Conservation (phyloP, 2,113 vertebrate genomes). For the Pionites leucogaster region DNA sequence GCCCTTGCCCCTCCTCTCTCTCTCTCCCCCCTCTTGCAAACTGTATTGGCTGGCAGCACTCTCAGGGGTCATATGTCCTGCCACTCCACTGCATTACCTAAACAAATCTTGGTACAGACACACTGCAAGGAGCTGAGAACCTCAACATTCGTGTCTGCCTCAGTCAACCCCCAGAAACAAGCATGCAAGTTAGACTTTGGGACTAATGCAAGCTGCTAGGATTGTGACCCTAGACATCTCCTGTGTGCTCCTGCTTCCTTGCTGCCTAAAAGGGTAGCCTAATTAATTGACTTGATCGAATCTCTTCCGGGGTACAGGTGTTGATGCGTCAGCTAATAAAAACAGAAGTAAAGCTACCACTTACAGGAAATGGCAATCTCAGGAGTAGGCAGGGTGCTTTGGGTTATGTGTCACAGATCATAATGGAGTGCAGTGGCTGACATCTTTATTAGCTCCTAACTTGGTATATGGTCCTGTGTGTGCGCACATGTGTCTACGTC, state of each 20-base stretch:
- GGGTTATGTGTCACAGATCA: slow-evolving; percentile 46
- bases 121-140: slow-evolving; percentile 24
- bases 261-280: slow-evolving; percentile 48
- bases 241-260: not conserved
- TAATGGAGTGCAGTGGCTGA: slow-evolving; percentile 26
- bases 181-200: slow-evolving; percentile 22
- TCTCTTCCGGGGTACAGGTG: slow-evolving; percentile 41
- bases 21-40: not conserved
- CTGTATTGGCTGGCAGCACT: not conserved
- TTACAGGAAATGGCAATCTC: slow-evolving; percentile 42
- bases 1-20: not conserved
- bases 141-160: not conserved
- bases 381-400: slow-evolving; percentile 30
- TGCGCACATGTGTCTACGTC: accelerated
- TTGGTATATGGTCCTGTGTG: not conserved
- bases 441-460: slow-evolving; percentile 51
- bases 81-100: not conserved
- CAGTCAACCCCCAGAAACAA: not conserved
- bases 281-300: slow-evolving; percentile 62
- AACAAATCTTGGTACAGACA: slow-evolving; percentile 21
- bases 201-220: not conserved
- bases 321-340: slow-evolving; percentile 57
- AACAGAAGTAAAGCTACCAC: slow-evolving; percentile 28
- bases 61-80: not conserved
- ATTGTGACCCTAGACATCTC: not conserved